Conservation (phyloP, 2,888 invertebrate species). For the Branchellion lobata region DNA sequence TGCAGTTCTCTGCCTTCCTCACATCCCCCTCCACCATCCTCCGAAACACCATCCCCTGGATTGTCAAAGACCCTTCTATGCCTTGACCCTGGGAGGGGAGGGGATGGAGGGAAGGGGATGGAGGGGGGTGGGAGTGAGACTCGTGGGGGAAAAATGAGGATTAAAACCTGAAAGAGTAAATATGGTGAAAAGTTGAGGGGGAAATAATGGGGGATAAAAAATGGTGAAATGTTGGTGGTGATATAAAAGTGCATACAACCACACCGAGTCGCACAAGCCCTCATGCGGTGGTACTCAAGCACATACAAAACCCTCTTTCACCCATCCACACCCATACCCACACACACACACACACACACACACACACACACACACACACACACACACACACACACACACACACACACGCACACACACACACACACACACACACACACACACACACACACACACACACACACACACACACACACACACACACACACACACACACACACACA, state of each 20-base stretch:
- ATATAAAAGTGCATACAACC: too few species aligned
- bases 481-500: too few species aligned
- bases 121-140: not conserved
- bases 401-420: not conserved
- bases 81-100: conserved; percentile 71
- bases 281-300: not conserved
- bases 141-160: not conserved
- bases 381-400: not conserved
- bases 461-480: too few species aligned
- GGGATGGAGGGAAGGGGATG: not conserved
- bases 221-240: too few species aligned
- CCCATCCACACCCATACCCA: too few species aligned
- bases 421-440: too few species aligned
- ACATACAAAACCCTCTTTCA: not conserved
- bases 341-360: too few species aligned
- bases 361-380: conserved; percentile 10
- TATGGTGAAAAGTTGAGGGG: too few species aligned
- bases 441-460: too few species aligned
- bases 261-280: too few species aligned
- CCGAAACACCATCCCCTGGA: conserved; percentile 97
- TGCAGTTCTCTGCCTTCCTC: conserved; percentile 75
- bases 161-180: too few species aligned
- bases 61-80: conserved; percentile 70
- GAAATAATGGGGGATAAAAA: too few species aligned
- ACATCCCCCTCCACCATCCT: conserved; percentile 90